These are phyloP conservation scores for Gymnoscopelus braueri DNA, from an alignment of 2,797 vertebrate genomes.

Conservation along the genomic window DNA sequence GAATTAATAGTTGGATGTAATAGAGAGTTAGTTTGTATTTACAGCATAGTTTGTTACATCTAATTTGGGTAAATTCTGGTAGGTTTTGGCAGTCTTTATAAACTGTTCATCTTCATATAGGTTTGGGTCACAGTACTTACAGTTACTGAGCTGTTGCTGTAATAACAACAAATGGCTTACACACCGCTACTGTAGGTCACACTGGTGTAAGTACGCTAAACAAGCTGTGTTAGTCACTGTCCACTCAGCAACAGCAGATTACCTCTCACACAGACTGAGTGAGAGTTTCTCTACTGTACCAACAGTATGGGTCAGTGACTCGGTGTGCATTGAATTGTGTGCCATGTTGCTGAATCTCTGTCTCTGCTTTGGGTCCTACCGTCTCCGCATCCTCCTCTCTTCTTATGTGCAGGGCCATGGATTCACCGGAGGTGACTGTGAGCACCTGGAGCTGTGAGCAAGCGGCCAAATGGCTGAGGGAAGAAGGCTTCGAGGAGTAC, in stretches of 20 bases:
- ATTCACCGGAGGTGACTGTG: conserved; percentile 67
- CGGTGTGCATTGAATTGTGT: too few relatives aligned
- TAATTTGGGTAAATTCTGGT: background rate
- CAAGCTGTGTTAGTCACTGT: conserved; percentile 13
- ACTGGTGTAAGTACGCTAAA: conserved; percentile 6
- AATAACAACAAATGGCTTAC: conserved; percentile 25
- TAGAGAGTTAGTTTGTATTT: background rate
- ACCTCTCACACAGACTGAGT: background rate
- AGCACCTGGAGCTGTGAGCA: conserved; percentile 88
- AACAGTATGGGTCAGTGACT: background rate
- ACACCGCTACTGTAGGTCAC: conserved; percentile 4
- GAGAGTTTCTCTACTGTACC: background rate
- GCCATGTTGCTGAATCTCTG: too few relatives aligned
- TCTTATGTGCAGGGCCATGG: conserved; percentile 66
- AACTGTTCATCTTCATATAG: background rate
- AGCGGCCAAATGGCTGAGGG: conserved; percentile 90
- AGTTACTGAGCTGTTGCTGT: conserved; percentile 24
- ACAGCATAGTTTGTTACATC: background rate
- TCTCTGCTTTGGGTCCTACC: background rate
- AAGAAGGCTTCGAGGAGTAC: conserved; percentile 91
- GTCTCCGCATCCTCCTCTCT: background rate
- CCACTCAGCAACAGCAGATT: conserved; percentile 21
- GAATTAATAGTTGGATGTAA: background rate
- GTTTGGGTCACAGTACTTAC: conserved; percentile 3
- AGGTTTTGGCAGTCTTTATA: conserved; percentile 1